Evolutionary conservation across 2,888 invertebrate species (phyloP), one percentile per base, ranked within the genome.

Genomic region (Polylopha cassiicola): DNA sequence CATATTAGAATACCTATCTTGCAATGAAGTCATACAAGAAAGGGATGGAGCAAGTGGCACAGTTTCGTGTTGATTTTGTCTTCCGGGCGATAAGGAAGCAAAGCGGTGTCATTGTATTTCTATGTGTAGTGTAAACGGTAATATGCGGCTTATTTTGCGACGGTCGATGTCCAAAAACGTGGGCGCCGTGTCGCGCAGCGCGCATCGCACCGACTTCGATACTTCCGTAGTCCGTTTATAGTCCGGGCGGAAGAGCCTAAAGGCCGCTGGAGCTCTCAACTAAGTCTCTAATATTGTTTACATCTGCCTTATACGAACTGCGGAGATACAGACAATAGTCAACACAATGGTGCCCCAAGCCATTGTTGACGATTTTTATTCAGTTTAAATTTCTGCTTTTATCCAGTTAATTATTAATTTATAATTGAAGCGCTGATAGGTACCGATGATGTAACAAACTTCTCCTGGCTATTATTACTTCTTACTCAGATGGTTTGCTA

Each of bases 201-300:
- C 68, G 58, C 59, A 65, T 58, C 59, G 51, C 50, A 50, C 46
- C 47, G 22, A n/a, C n/a, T n/a, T n/a, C 37, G 50, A 47, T 43
- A 60, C 72, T 81, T 82, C 82, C 82, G 77, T 67, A 58, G 52
- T 68, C 79, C 70, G 70, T 73, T 73, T 81, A 78, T 78, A 80
- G 80, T 67, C 61, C 48, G 65, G 54, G 55, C 82, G 82, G 82
- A 82, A 80, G 75, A 73, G 51, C 51, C 58, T 49, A 64, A 71
- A 81, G 82, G 80, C 52, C 74, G 50, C 51, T 52, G 56, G 56
- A 56, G 55, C 53, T 54, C 61, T 69, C 65, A 65, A 65, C 66
- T 69, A 61, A 65, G 57, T 23, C 14, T 36, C 30, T 58, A 57
- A 58, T 44, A 48, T 48, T 63, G 53, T 54, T 58, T 46, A 46